These are phyloP conservation scores for Pseudolycoriella hygida DNA, from an alignment of 2,888 invertebrate genomes.

Conservation along the genomic window DNA sequence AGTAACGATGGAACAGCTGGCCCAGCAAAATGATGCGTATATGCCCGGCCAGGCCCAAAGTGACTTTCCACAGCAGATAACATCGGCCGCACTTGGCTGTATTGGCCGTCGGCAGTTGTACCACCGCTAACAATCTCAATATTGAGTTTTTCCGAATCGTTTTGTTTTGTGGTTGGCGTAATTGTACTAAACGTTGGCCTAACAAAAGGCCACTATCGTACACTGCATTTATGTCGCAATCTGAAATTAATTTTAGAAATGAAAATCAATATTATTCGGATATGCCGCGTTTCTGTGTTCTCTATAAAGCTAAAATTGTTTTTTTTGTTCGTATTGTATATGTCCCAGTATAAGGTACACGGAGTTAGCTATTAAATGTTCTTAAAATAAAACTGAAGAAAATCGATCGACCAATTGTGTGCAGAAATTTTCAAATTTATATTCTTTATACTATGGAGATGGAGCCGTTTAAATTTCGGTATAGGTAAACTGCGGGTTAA, in stretches of 20 bases:
- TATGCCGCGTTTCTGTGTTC: no score
- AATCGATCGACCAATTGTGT: no score
- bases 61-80: conserved; percentile 19
- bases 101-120: background rate
- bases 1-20: conserved; percentile 5
- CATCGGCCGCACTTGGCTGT: conserved; percentile 13
- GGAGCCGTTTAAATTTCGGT: no score
- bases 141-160: background rate
- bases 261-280: background rate
- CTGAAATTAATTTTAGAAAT: background rate
- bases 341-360: background rate
- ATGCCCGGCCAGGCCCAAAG: conserved; percentile 7
- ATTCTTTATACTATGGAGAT: no score
- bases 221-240: background rate
- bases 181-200: background rate
- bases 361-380: no score
- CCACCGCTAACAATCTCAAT: background rate
- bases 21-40: conserved; percentile 2
- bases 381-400: no score
- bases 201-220: background rate
- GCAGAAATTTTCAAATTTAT: no score
- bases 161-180: background rate
- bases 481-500: no score
- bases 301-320: no score
- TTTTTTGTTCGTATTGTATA: background rate